phyloP scores from a whole-genome alignment of 2,888 invertebrate genomes.

The Cenopis cana region DNA sequence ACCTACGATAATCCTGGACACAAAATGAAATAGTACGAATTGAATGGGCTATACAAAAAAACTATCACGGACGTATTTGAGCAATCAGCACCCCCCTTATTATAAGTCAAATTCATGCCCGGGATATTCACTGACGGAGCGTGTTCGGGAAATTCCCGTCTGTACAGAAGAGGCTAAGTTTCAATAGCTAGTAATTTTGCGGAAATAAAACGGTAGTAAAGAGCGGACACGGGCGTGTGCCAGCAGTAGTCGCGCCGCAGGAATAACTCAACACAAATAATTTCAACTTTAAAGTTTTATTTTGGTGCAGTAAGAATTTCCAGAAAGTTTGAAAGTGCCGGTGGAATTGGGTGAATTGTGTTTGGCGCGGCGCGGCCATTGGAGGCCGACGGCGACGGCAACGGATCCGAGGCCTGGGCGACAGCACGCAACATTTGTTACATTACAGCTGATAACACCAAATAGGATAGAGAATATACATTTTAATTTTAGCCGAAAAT shows the following conservation, averaged over 20 bases:
- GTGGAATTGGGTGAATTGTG: conserved; percentile 1
- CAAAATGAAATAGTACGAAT: too few relatives aligned
- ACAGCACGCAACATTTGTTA: background rate
- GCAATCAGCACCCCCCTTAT: too few relatives aligned
- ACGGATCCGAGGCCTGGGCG: background rate
- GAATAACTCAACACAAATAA: conserved; percentile 13
- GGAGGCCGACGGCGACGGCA: too few relatives aligned
- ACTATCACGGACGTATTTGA: too few relatives aligned
- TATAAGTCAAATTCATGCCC: too few relatives aligned
- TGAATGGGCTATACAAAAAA: too few relatives aligned
- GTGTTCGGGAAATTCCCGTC: background rate
- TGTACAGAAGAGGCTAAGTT: conserved; percentile 12
- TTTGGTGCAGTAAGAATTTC: conserved; percentile 14
- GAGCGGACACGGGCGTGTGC: conserved; percentile 3
- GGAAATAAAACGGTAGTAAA: conserved; percentile 9
- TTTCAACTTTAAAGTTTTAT: conserved; percentile 29
- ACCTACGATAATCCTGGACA: too few relatives aligned
- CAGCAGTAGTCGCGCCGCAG: background rate
- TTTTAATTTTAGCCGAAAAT: background rate
- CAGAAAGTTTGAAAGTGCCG: conserved; percentile 11
- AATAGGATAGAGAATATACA: too few relatives aligned
- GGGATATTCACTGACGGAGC: background rate
- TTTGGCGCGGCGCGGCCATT: background rate
- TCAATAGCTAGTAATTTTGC: conserved; percentile 14
- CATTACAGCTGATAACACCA: too few relatives aligned